Conservation (phyloP, 2,888 invertebrate genomes). For the Epirrita christyi region DNA sequence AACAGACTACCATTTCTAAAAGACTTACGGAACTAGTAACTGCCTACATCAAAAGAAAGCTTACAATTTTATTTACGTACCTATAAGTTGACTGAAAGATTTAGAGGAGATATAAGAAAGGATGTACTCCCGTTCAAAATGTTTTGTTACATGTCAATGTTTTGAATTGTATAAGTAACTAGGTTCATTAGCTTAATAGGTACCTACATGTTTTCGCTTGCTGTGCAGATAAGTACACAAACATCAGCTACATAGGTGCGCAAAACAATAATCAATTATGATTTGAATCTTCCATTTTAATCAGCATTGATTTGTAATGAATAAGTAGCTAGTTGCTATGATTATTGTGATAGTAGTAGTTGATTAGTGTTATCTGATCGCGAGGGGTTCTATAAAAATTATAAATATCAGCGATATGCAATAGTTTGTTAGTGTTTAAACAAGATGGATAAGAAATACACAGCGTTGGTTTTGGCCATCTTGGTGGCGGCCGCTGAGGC, state of each 20-base stretch:
- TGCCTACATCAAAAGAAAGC: too few relatives aligned
- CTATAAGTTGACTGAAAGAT: too few relatives aligned
- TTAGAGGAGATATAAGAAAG: too few relatives aligned
- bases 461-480: conserved; percentile 53
- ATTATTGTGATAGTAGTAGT: conserved; percentile 36
- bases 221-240: neutral
- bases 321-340: conserved; percentile 38
- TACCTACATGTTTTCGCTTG: neutral
- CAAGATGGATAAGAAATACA: conserved; percentile 60
- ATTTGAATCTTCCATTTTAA: conserved; percentile 49
- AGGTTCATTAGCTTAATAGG: neutral
- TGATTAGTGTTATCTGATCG: conserved; percentile 48
- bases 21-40: too few relatives aligned
- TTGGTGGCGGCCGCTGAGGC: conserved; percentile 63
- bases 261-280: conserved; percentile 56
- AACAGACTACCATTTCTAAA: too few relatives aligned
- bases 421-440: conserved; percentile 36
- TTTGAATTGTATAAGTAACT: too few relatives aligned
- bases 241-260: conserved; percentile 34
- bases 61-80: too few relatives aligned
- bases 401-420: conserved; percentile 36
- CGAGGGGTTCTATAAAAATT: conserved; percentile 48
- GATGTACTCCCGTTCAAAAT: too few relatives aligned
- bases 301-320: conserved; percentile 55
- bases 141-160: too few relatives aligned